Percentiles rank a stretch among this genome's conserved stretches.
Conservation (phyloP, 2,797 vertebrate species). For the Kryptolebias ocellatus region DNA sequence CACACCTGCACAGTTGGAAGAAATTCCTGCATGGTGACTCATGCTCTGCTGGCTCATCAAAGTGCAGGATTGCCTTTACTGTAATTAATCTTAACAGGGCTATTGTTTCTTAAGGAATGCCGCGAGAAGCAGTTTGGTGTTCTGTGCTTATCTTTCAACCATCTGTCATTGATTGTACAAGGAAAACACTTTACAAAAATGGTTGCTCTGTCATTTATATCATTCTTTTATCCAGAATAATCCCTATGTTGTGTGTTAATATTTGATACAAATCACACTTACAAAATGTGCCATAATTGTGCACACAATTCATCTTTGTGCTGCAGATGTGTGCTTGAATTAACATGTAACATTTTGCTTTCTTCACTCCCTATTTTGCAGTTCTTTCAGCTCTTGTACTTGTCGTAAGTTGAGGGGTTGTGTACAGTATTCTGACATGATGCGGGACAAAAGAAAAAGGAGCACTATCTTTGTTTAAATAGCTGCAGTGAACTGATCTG, state of each 20-base stretch:
- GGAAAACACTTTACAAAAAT: too few relatives aligned
- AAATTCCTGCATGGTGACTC: conserved; percentile 44
- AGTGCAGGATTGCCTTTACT: background rate
- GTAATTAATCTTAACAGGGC: background rate
- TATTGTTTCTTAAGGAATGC: background rate
- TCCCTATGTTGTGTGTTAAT: background rate
- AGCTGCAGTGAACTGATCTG: conserved; percentile 32
- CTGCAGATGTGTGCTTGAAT: background rate
- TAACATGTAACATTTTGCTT: background rate
- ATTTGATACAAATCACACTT: background rate
- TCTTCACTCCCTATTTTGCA: background rate
- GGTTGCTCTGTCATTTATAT: too few relatives aligned
- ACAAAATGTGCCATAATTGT: background rate
- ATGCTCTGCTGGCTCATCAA: conserved; percentile 12
- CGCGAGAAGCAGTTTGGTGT: background rate
- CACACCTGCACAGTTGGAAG: conserved; percentile 4
- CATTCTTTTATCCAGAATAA: too few relatives aligned
- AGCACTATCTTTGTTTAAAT: conserved; percentile 40
- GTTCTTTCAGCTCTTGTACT: background rate
- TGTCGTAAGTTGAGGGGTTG: background rate
- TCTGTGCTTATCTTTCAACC: background rate
- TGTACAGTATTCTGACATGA: background rate
- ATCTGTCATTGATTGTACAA: background rate
- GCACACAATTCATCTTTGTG: background rate
- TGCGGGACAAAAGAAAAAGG: background rate